Percentiles rank a stretch among this genome's conserved stretches.
Conservation (phyloP, 30 jellyfish, hydroid and myxozoan species). For the Cassiopea xamachana region DNA sequence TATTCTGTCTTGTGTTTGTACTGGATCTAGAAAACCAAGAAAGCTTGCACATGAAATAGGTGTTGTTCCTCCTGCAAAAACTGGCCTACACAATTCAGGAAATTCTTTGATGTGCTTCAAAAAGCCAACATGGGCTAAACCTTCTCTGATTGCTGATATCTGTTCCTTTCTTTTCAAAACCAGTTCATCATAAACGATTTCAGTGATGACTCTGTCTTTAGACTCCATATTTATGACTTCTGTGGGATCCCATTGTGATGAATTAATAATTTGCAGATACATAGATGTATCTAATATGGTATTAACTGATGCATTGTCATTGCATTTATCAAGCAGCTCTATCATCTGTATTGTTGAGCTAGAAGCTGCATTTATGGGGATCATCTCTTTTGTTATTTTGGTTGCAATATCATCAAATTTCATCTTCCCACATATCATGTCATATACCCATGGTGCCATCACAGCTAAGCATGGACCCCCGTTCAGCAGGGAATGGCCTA, state of each 20-base stretch:
- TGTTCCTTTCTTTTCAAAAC: not conserved
- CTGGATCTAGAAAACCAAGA: not conserved
- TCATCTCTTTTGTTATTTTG: too few species aligned
- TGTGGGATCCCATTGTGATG: constrained; percentile 53
- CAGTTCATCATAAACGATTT: constrained; percentile 15
- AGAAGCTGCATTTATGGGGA: too few species aligned
- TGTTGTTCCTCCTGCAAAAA: constrained; percentile 3
- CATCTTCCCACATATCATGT: too few species aligned
- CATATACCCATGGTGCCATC: too few species aligned
- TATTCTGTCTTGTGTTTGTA: not conserved
- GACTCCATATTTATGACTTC: constrained; percentile 1
- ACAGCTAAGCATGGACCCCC: too few species aligned
- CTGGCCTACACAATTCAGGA: constrained; percentile 14
- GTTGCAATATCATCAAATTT: too few species aligned
- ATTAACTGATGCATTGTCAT: not conserved
- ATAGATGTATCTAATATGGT: not conserved
- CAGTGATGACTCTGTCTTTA: constrained; percentile 5
- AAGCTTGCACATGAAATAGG: not conserved
- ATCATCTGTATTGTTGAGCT: too few species aligned
- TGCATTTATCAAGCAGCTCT: not conserved
- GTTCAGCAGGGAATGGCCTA: too few species aligned
- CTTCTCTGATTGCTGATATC: constrained; percentile 4
- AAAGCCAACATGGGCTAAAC: constrained; percentile 15
- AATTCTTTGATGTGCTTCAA: not conserved
- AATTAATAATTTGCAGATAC: constrained; percentile 8